Evolutionary conservation across 2,797 vertebrate species (phyloP), one percentile per base, ranked within the genome.

Genomic region (Phoxinus dragarum): DNA sequence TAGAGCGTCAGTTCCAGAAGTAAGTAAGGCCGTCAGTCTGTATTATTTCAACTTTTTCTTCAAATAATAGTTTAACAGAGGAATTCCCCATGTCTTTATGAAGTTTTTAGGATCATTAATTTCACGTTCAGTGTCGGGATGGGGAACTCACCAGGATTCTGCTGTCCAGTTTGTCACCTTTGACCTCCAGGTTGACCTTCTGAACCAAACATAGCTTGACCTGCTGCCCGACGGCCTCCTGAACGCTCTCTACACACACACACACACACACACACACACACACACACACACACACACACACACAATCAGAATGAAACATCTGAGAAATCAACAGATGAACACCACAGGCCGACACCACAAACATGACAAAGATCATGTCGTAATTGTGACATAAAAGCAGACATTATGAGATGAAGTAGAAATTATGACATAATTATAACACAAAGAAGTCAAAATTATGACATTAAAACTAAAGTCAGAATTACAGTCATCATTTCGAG

Each of bases 101-200:
- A 47, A 47, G 49, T 52, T 6, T 52, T 6, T 6, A 52, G 49
- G 49, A 17, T 49, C 14, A 52, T 52, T 5, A 52, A 52, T 52
- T 17, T 52, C 12, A 4, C 49, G 4, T 27, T 71, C 23, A 47
- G 42, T 2, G n/a, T 31, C 3, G 2, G 40, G 40, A 52, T 16
- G 21, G 42, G 27, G 14, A 31, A 21, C 97, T 97, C 90, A 99
- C 98, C 97, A 99, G 90, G 76, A 99, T 95, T 94, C 94, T 95
- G 94, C 94, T 97, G 90, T 99, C 98, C 91, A 97, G 91, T 93
- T 95, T 97, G 93, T 98, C 98, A 84, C 96, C 97, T 94, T 97
- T 99, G 88, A 96, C 93, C 94, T 99, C 98, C 91, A 98, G 91
- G 88, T 97, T 97, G 74, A 99, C 96, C 90, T 92, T 96, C 93